Evolutionary conservation across 92 coral and sea anemone species (phyloP), one percentile per base, ranked within the genome.

Genomic region (Porites rus): DNA sequence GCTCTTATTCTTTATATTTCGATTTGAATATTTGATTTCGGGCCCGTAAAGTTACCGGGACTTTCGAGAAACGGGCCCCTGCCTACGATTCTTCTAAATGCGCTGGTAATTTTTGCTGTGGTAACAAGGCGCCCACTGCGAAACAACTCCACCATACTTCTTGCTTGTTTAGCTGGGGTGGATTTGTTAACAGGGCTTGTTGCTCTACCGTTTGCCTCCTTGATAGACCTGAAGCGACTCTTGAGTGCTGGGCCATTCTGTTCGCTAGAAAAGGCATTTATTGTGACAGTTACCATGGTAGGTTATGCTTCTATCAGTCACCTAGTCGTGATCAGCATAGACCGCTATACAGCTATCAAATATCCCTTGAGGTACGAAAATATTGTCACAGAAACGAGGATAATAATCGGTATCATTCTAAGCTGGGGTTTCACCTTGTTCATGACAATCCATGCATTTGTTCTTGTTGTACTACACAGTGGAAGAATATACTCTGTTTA

Each of bases 121-220:
- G 31, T 2, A 28, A 28, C 31, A 28, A 28, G 31, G 31, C 31
- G 31, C 31, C 31, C 4, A 28, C 31, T 28, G 4, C 31, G 31
- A 28, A 28, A 2, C 31, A 28, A 28, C 31, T 28, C 31, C 4
- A 28, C 31, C 31, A 28, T 28, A 28, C 31, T 28, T 28, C 31
- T 28, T 28, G 31, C 31, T 28, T 28, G 31, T 2, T 28, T 28
- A 28, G 75, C 84, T 11, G 62, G 21, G 4, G 20, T 22, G 22
- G 74, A 79, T 79, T 52, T 79, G 24, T 20, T 80, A 52, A 24
- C 66, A 1, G 75, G 75, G 6, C 51, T 68, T 46, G 65, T 80
- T 65, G 64, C 24, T 4, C 20, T 19, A 0, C 84, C 84, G 10
- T 3, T 68, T 7, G 75, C 53, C 10, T 51, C 52, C 75, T 50